Base-by-base conservation (phyloP, 2,797 vertebrate genomes). In the Sebastes hubbsi region DNA sequence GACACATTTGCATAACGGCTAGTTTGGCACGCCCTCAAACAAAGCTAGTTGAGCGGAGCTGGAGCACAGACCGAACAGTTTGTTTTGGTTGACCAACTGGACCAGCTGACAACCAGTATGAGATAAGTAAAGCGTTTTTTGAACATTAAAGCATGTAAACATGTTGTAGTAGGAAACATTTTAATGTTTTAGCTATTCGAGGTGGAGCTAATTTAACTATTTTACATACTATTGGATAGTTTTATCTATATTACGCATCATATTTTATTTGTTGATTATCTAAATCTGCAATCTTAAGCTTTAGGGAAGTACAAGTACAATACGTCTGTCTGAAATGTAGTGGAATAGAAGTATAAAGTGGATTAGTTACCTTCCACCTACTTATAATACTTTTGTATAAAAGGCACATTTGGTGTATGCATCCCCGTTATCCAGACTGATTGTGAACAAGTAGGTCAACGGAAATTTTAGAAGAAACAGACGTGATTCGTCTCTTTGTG, bases 341-440 rank as follows among this genome's bases (percentile, higher is more conserved):
- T 6, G 34, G 34, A 36, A 0, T 36, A 36, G 34, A 36, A 38
- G 36, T 68, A 32, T 24, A 14, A 72, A 34, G 61, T n/a, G 7
- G 0, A 59, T 61, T 36, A 5, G 20, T 64, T 65, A 24, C 11
- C 59, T 52, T 58, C 4, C 25, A 13, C 42, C 24, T 29, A 52
- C 54, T 29, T 9, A 11, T 64, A 12, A 64, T 63, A 36, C 20
- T 65, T 2, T 22, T 60, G 18, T 22, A 12, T 62, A 32, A 72
- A 72, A 72, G 71, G 18, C n/a, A 73, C 79, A 85, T 62, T 77
- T 81, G 69, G 49, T 72, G 10, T 14, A 61, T 72, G 13, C 32
- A 29, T 60, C 46, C 12, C 16, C 2, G 1, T 32, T 6, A 70
- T 32, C 38, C 38, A 34, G 27, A 27, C 22, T 49, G 49, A 49